Base-by-base conservation (phyloP, 30 jellyfish, hydroid and myxozoan species). In the Pseudorhiza aurosa region DNA sequence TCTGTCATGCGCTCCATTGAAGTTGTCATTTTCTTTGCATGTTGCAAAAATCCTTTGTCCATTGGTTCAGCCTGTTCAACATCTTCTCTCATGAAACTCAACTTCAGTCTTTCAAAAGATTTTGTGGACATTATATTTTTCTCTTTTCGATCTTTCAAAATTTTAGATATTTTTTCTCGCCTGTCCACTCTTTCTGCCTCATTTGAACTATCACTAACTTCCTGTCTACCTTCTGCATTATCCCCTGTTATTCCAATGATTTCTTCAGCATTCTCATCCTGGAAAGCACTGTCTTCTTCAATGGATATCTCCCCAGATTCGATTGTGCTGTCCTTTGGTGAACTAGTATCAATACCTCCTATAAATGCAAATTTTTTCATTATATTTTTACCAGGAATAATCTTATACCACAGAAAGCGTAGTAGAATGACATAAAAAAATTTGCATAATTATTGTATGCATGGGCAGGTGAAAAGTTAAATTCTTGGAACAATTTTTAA, bases 1-100 rank as follows among this genome's bases (percentile, higher is more conserved):
- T 58, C 78, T 35, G 88, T 58, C 88, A 75, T 58, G 37, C 88
- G 72, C 68, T 75, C 88, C 88, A 75, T 75, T 19, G 81, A n/a
- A n/a, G 46, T 72, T 37, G 68, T 40, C 78, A 75, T 75, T 62
- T 74, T 75, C 50, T 75, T 58, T 46, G 88, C 81, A 55, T 75
- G 88, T 30, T 29, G 55, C 50, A 75, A 58, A 42, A 75, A 53
- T 75, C 57, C 72, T 58, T 55, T 53, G 53, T 75, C 81, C 43
- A 58, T 58, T 43, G 72, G 76, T 27, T 75, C 88, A n/a, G 78
- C 78, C 47, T 75, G 77, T 57, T 75, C 78, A 5, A 65, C 27
- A 21, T 30, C 80, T 65, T 65, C 80, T 32, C 39, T 26, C 64
- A 65, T 65, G 35, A 65, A 65, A 65, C 45, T 65, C 40, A 65